phyloP scores from a whole-genome alignment of 2,797 vertebrate genomes.

The Varecia variegata region DNA sequence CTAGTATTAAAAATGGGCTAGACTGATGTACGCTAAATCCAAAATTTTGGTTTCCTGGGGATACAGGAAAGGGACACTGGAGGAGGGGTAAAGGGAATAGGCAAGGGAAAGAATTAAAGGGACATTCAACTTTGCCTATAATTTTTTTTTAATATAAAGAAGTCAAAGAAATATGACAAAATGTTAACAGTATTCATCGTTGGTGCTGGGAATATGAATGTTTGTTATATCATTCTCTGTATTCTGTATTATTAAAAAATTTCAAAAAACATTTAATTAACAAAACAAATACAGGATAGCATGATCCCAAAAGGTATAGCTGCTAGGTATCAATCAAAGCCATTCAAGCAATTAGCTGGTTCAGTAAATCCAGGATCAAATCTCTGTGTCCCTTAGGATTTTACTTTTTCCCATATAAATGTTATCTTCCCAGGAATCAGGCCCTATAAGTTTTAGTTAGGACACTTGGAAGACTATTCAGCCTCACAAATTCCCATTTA shows the following conservation, averaged over 20 bases:
- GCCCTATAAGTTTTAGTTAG: constrained; percentile 64
- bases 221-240: not conserved
- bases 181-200: not conserved
- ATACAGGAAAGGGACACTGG: not conserved
- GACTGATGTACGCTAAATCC: not conserved
- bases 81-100: not conserved
- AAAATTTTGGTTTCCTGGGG: not conserved
- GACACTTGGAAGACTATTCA: constrained; percentile 65
- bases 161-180: not conserved
- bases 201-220: not conserved
- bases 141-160: not conserved
- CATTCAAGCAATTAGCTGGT: constrained; percentile 12
- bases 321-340: not conserved
- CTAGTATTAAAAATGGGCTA: not conserved
- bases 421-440: constrained; percentile 71
- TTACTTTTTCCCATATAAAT: constrained; percentile 65
- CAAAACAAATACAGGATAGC: not conserved
- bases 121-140: not conserved
- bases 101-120: not conserved
- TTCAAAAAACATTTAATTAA: constrained; percentile 31
- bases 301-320: constrained; percentile 12
- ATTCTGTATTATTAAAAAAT: not conserved
- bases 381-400: constrained; percentile 34
- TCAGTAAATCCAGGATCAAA: constrained; percentile 52
- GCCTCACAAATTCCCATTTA: constrained; percentile 72